Evolutionary conservation across 1,140 invertebrate species (phyloP), one percentile per base, ranked within the genome.

Genomic region (Papilio machaon): DNA sequence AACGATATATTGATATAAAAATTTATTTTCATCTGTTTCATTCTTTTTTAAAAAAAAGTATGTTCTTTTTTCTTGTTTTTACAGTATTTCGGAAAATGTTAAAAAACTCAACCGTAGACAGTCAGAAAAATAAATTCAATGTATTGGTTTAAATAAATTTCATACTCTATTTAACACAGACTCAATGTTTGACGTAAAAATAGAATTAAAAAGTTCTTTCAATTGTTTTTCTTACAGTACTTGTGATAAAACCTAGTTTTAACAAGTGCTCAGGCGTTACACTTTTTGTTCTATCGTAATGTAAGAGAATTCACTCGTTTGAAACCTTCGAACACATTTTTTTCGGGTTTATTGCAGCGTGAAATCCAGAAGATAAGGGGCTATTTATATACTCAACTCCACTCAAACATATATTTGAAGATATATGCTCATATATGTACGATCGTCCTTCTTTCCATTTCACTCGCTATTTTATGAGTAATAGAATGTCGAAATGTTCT

Each of bases 321-420:
- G 35, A 38, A 73, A 38, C 17, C 73, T 73, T 70, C 35, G 64
- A 35, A 38, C 64, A 54, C 74, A 76, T 76, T 76, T 76, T 67
- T 75, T 75, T 49, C 10, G 17, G 47, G 43, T 54, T 76, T 76
- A 76, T 76, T 76, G 74, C 46, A 76, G 43, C 46, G 74, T 76
- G 74, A 76, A 76, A 76, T 76, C 46, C 46, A 23, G n/a, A 30
- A 19, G 74, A 76, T 76, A 76, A 76, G 74, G 46, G 47, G 47
- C 74, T 35, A 76, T 76, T 76, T 76, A 76, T 76, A 76, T 52
- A 47, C 74, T 19, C 19, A 35, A 47, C 19, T n/a, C 74, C 47
- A 49, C 74, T 76, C 11, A 54, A 54, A 76, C 74, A 9, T 76
- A 47, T 76, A 76, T 76, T 76, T 74, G 43, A 76, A 76, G 74